phyloP scores from a whole-genome alignment of 2,888 invertebrate species.

The Adelognathus sp. region DNA sequence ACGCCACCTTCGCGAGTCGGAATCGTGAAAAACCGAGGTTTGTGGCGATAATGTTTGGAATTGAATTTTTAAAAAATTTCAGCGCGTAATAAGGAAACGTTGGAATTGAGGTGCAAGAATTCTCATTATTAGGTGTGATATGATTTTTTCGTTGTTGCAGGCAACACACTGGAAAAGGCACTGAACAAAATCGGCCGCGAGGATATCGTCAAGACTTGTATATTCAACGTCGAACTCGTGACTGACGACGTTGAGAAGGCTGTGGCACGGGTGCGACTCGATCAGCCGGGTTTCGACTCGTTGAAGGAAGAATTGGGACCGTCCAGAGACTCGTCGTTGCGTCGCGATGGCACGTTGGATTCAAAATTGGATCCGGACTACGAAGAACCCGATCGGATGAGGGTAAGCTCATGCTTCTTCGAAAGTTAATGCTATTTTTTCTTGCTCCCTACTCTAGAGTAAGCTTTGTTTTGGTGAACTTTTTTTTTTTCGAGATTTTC shows the following conservation, averaged over 20 bases:
- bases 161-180: conserved; percentile 89
- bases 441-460: no score
- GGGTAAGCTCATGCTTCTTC: conserved; percentile 85
- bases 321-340: conserved; percentile 88
- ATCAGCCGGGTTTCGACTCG: conserved; percentile 84
- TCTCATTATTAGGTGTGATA: no score
- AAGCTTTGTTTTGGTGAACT: no score
- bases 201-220: conserved; percentile 91
- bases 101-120: background rate
- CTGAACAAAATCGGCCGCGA: conserved; percentile 89
- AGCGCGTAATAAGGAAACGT: conserved; percentile 5
- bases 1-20: conserved; percentile 61
- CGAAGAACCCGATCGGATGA: conserved; percentile 86
- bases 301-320: conserved; percentile 89
- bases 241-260: conserved; percentile 87
- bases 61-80: conserved; percentile 6
- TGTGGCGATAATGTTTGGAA: conserved; percentile 52
- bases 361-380: conserved; percentile 83
- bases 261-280: conserved; percentile 83
- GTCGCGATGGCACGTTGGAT: conserved; percentile 84
- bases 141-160: conserved; percentile 81
- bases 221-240: conserved; percentile 88
- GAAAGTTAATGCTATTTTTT: no score
- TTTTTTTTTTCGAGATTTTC: no score
- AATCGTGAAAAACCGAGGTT: conserved; percentile 69